Evolutionary conservation across 2,113 vertebrate species (phyloP).

Genomic region (Eretmochelys imbricata): DNA sequence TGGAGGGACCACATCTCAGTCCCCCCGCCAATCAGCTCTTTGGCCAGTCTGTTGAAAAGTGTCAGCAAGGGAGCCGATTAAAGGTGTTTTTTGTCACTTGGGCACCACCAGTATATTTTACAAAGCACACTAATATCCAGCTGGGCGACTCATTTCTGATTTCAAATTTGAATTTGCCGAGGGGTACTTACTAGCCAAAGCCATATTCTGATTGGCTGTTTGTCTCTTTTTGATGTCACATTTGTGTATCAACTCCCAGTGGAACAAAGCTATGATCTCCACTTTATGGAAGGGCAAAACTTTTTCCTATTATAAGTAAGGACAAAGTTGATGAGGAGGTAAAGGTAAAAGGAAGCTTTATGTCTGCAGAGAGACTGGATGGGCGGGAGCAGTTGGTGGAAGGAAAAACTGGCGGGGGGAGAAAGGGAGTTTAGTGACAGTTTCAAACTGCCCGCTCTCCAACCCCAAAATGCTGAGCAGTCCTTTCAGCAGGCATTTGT

Average conservation of each 20-base stretch:
- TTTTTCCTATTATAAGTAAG: neutral
- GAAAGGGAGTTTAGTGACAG: neutral
- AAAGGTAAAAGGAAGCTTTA: neutral
- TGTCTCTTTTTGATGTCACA: neutral
- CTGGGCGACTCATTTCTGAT: too few species aligned
- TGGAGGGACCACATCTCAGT: neutral
- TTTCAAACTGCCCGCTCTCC: neutral
- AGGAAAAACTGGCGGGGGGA: neutral
- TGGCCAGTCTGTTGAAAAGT: fast-evolving
- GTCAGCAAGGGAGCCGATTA: neutral
- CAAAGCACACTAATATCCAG: neutral
- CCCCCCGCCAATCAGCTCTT: neutral
- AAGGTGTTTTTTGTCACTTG: neutral
- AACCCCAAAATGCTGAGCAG: neutral
- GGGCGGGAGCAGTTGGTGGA: neutral
- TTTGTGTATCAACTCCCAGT: neutral
- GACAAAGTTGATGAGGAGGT: neutral
- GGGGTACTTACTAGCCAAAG: too few species aligned
- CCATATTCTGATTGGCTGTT: neutral
- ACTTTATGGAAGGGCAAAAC: neutral
- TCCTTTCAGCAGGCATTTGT: neutral
- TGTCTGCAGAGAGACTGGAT: neutral
- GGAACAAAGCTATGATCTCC: neutral
- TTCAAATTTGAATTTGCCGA: too few species aligned
- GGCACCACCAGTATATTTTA: neutral